These are phyloP conservation scores for Pedetes capensis DNA, from an alignment of 2,113 vertebrate species.

Conservation along the genomic window DNA sequence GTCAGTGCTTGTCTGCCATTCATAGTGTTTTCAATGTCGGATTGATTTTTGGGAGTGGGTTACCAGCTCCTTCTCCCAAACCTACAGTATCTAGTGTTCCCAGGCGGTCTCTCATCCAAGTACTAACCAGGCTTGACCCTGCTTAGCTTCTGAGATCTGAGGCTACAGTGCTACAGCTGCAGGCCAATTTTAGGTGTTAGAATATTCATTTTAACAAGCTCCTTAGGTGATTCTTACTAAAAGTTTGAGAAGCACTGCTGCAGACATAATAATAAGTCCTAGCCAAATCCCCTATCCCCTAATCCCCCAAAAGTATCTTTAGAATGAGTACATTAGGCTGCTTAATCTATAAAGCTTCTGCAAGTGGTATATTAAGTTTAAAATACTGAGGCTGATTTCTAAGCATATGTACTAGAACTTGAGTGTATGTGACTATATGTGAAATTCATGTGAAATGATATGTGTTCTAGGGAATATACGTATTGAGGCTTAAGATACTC, in stretches of 20 bases:
- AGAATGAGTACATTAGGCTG: not conserved
- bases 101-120: too few species aligned
- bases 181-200: constrained; percentile 2
- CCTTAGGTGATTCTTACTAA: not conserved
- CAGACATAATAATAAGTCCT: not conserved
- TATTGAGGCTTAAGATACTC: constrained; percentile 30
- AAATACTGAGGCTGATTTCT: constrained; percentile 27
- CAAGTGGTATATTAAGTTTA: not conserved
- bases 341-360: not conserved
- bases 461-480: not conserved
- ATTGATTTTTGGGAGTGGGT: too few species aligned
- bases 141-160: too few species aligned
- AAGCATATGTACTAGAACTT: not conserved
- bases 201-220: constrained; percentile 28
- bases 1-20: too few species aligned
- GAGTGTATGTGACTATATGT: not conserved
- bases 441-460: not conserved
- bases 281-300: not conserved
- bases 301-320: not conserved
- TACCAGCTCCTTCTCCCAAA: too few species aligned
- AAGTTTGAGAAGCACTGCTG: constrained; percentile 9
- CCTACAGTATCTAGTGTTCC: too few species aligned
- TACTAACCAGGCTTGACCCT: too few species aligned
- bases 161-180: too few species aligned
- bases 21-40: too few species aligned